Evolutionary conservation across 1,140 invertebrate species (phyloP), one percentile per base, ranked within the genome.

Genomic region (Oncopodura yosiiana): DNA sequence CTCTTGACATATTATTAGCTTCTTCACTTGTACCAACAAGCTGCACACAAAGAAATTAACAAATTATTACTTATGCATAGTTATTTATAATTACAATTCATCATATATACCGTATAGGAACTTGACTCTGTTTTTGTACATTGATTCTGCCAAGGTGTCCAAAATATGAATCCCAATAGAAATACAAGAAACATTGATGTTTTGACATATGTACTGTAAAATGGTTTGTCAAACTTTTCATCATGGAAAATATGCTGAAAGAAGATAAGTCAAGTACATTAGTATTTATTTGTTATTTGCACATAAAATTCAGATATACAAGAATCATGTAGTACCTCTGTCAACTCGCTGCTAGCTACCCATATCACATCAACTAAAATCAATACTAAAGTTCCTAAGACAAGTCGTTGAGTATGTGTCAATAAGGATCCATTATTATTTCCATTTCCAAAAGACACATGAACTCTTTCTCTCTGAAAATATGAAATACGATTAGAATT

Each of bases 161-260:
- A 84, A 58, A 89, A 80, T 45, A 86, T 76, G 61, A 91, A 82
- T 21, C 87, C 86, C 51, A 87, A 69, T 43, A 92, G 71, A 69
- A 91, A 93, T 19, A 90, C 69, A 2, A 81, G 80, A 67, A 92
- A 90, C 84, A 93, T 84, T 6, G 83, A 84, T 9, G 85, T 90
- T 70, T 90, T 90, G 30, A 89, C 71, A 69, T 89, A 93, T 6
- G 87, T 89, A 62, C 78, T 88, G 69, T 91, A 92, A 71, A 88
- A 91, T 49, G 88, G 87, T 65, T 91, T 91, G 66, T 86, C 77
- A 67, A 79, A 91, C 19, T 82, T 73, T 66, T 80, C 81, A 73
- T 86, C 77, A 60, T 81, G 77, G 66, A 88, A 90, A 43, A 91
- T 79, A 71, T 85, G 88, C 86, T 92, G 73, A 48, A 79, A 77